Evolutionary conservation across 2,113 vertebrate species (phyloP).

Genomic region (Caloenas nicobarica): DNA sequence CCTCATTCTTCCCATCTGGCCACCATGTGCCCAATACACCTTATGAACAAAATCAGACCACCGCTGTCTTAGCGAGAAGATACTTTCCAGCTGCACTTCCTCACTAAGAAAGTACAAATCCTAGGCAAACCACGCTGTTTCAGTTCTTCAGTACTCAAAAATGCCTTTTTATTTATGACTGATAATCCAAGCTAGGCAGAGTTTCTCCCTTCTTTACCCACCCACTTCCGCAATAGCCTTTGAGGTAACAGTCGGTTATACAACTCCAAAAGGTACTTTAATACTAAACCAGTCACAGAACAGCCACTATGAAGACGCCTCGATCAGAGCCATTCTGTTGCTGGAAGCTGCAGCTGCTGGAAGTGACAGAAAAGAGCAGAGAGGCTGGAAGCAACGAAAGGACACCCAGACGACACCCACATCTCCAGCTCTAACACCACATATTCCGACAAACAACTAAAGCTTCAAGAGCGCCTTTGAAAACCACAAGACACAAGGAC

Average conservation of each 20-base stretch:
- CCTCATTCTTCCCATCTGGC: background rate
- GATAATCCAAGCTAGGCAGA: accelerated
- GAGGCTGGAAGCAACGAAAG: accelerated
- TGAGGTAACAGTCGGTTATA: too few relatives aligned
- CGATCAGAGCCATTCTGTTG: accelerated
- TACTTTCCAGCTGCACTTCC: background rate
- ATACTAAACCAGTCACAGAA: background rate
- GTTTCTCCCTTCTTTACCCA: accelerated
- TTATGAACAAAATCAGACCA: accelerated
- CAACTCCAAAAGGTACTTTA: background rate
- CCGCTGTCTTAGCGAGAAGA: accelerated
- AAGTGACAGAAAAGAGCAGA: background rate
- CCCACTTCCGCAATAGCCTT: background rate
- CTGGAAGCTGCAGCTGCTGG: accelerated
- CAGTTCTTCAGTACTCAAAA: background rate
- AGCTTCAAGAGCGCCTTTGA: accelerated
- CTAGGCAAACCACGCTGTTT: accelerated
- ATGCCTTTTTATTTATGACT: accelerated
- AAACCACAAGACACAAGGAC: accelerated
- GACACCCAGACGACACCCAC: too few relatives aligned
- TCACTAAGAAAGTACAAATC: too few relatives aligned
- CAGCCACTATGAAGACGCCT: accelerated
- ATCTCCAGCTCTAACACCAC: too few relatives aligned
- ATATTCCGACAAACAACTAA: accelerated
- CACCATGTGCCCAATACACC: background rate